Evolutionary conservation across 30 jellyfish, hydroid and myxozoan species (phyloP), one percentile per base, ranked within the genome.

Genomic region (Aurelia aurita): DNA sequence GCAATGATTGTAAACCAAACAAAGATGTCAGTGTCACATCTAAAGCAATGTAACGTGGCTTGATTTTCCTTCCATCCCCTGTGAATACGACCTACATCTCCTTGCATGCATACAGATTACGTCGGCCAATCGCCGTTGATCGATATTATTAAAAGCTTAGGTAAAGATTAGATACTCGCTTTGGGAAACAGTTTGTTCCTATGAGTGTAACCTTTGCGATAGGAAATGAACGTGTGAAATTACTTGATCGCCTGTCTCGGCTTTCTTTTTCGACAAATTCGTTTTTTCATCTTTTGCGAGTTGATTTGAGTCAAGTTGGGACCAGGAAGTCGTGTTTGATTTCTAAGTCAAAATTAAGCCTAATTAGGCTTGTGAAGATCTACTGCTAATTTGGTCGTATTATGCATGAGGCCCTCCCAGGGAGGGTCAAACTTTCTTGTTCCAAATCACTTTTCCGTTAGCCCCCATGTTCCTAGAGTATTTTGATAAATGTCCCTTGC

Each of bases 1-100:
- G 39, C 22, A 68, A 68, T 68, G 60, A 68, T 19, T 23, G n/a
- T 19, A 68, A 68, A 74, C 23, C 26, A 51, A 46, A 31, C 28
- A 27, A 20, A 18, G 58, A 28, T 32, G 70, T 45, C 22, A 15
- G 83, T 62, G 44, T 28, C 49, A 44, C 32, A 34, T 55, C 14
- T 25, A 19, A 71, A 19, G 73, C 25, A 8, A 46, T 74, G 54
- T 70, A 74, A 27, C 86, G 29, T 61, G 64, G 80, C 79, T 2
- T 78, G 89, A 22, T 60, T 69, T 78, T 78, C 89, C 89, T 78
- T 78, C 89, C 89, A 72, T 26, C 58, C 68, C 20, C 79, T 47
- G 67, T 55, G 67, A n/a, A 55, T 19, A n/a, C 67, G 29, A 19
- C 67, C 27, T 32, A 13, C 61, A 16, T 18, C 72, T 46, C 67